Base-by-base conservation (phyloP, 2,113 vertebrate genomes). In the Platichthys stellatus region DNA sequence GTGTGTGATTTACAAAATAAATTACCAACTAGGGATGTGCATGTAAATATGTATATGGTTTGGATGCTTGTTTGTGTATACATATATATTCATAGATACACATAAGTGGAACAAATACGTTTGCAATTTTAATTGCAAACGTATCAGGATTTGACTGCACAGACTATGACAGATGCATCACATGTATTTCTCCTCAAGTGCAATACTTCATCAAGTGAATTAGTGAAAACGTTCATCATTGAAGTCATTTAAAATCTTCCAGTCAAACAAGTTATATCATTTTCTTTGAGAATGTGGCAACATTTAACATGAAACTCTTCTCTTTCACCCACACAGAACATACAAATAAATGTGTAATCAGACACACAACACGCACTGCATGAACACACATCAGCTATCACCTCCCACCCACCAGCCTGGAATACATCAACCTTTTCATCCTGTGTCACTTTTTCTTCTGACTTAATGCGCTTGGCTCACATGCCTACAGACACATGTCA, bases 381-480 rank as follows among this genome's bases (percentile, higher is more conserved):
- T 54, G 60, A 76, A 75, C 72, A 84, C 69, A 79, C 49, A 78
- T 51, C 47, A 51, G 64, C 76, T 80, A 80, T 91, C 92, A 91
- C 85, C 84, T 87, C 82, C 84, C 86, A 84, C 86, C 85, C 76
- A 83, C 86, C 61, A 80, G 87, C 53, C 87, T 89, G 92, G 84
- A 91, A 91, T 88, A 86, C 84, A 88, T 88, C 86, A 91, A 90
- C 87, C 89, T 91, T 89, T 89, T 90, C 81, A 86, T 87, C 81
- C 90, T 80, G 76, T 66, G 76, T 90, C 83, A 90, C 88, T 83
- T 88, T 88, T 88, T 81, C 43, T 24, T 76, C 76, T 67, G 72
- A 82, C 83, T 85, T 31, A 7, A 31, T 75, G 74, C 84, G 71
- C 78, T 63, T 72, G 2, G 54, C 76, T 78, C 53, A 62, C 74